phyloP scores from a whole-genome alignment of 2,888 invertebrate species.

The Lasioglossum pauxillum region DNA sequence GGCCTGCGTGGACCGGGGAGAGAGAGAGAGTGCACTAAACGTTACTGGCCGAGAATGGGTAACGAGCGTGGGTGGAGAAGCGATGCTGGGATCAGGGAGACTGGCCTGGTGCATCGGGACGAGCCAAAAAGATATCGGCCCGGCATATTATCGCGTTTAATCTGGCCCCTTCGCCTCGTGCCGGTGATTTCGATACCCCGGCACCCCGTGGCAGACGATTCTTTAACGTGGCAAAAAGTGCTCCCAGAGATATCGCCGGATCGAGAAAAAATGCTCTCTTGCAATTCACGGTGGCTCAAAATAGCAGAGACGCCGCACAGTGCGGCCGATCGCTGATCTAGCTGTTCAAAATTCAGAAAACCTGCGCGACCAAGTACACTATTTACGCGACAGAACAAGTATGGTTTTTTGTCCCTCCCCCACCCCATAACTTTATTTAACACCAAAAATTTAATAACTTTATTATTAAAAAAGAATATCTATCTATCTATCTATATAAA shows the following conservation, averaged over 20 bases:
- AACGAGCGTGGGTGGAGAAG: conserved; percentile 53
- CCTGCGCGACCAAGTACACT: too few relatives aligned
- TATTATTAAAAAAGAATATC: too few relatives aligned
- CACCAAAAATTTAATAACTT: too few relatives aligned
- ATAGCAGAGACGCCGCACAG: neutral
- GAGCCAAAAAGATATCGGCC: conserved; percentile 67
- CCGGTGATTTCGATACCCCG: conserved; percentile 19
- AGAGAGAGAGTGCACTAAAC: conserved; percentile 58
- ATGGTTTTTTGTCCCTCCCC: too few relatives aligned
- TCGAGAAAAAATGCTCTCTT: conserved; percentile 17
- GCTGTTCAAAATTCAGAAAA: too few relatives aligned
- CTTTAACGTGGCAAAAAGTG: conserved; percentile 51
- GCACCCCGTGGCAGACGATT: conserved; percentile 23
- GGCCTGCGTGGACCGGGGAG: conserved; percentile 62
- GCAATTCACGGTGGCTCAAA: neutral
- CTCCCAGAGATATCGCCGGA: conserved; percentile 42
- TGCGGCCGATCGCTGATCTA: too few relatives aligned
- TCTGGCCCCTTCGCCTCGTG: conserved; percentile 51
- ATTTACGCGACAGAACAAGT: too few relatives aligned
- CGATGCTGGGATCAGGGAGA: conserved; percentile 9
- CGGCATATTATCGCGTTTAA: conserved; percentile 68
- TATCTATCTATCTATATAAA: too few relatives aligned
- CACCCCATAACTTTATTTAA: too few relatives aligned
- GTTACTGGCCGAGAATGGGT: conserved; percentile 68
- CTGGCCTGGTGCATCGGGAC: conserved; percentile 44